phyloP scores from a whole-genome alignment of 2,888 invertebrate species.

The Aphrophora alni region DNA sequence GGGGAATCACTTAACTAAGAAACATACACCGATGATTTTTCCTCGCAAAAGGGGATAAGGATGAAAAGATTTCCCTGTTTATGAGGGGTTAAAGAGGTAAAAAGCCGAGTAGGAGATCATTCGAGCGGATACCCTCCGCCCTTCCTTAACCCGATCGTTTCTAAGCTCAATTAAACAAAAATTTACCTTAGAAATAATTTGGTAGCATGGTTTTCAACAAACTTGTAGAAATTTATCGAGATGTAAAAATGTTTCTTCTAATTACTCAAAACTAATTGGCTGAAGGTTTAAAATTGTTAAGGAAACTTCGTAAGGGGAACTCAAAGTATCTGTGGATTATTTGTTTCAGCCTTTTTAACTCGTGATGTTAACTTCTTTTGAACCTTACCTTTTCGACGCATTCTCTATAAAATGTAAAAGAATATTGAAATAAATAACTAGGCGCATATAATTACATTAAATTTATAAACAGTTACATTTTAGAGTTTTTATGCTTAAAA shows the following conservation, averaged over 20 bases:
- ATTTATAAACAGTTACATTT: no score
- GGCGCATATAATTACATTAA: no score
- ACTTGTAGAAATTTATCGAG: background rate
- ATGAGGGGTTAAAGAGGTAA: conserved; percentile 2
- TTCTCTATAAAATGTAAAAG: no score
- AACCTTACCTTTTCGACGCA: background rate
- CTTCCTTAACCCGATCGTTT: conserved; percentile 17
- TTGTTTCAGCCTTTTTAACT: no score
- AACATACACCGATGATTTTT: background rate
- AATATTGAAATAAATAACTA: no score
- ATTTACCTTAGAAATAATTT: conserved; percentile 35
- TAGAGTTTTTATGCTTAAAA: no score
- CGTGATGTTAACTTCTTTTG: background rate
- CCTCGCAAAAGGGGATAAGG: background rate
- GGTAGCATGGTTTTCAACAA: background rate
- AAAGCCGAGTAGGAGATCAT: background rate
- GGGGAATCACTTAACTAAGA: background rate
- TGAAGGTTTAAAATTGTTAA: background rate
- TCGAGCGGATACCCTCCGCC: background rate
- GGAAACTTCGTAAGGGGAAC: background rate
- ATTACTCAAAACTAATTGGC: conserved; percentile 3
- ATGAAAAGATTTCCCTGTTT: background rate
- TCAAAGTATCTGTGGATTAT: background rate
- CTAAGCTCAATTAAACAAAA: conserved; percentile 37
- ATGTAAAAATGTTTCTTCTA: background rate